These are phyloP conservation scores for Drosophila pachea DNA, from an alignment of 1,140 invertebrate genomes.

Conservation along the genomic window DNA sequence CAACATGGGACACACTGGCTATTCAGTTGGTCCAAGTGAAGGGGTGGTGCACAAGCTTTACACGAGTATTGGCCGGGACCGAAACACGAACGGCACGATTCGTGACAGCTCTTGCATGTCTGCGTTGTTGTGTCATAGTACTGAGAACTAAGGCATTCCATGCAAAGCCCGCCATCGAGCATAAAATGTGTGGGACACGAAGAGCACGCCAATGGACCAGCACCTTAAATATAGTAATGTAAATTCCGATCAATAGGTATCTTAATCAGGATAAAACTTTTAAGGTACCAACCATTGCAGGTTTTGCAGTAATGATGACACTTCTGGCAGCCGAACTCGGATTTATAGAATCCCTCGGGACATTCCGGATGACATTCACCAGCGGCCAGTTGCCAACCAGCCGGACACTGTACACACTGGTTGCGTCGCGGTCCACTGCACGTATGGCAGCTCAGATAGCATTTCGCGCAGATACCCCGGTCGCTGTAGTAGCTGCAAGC, in stretches of 20 bases:
- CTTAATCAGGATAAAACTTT: not conserved
- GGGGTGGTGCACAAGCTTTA: conserved; percentile 82
- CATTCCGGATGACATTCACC: conserved; percentile 91
- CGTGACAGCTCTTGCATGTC: conserved; percentile 84
- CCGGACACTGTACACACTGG: conserved; percentile 90
- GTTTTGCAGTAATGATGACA: conserved; percentile 91
- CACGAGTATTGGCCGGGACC: conserved; percentile 86
- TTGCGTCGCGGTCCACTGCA: conserved; percentile 88
- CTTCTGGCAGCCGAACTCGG: conserved; percentile 88
- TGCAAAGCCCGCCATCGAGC: conserved; percentile 86
- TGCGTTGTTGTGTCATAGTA: conserved; percentile 86
- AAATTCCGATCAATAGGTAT: not conserved
- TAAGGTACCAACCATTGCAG: conserved; percentile 83
- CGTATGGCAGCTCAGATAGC: conserved; percentile 89
- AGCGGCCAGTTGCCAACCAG: conserved; percentile 86
- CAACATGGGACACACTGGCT: conserved; percentile 88
- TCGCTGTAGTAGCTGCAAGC: conserved; percentile 88
- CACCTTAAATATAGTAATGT: conserved; percentile 78
- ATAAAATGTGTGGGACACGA: conserved; percentile 86
- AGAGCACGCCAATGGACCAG: conserved; percentile 86
- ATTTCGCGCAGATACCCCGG: conserved; percentile 88
- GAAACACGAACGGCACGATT: conserved; percentile 84
- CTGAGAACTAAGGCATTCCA: conserved; percentile 86
- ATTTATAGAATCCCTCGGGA: conserved; percentile 90
- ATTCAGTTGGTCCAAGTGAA: conserved; percentile 84